A percentile compares a stretch with the other conserved stretches of the same genome.
Conservation (phyloP, 2,797 vertebrate species). For the Pogoniulus pusillus region DNA sequence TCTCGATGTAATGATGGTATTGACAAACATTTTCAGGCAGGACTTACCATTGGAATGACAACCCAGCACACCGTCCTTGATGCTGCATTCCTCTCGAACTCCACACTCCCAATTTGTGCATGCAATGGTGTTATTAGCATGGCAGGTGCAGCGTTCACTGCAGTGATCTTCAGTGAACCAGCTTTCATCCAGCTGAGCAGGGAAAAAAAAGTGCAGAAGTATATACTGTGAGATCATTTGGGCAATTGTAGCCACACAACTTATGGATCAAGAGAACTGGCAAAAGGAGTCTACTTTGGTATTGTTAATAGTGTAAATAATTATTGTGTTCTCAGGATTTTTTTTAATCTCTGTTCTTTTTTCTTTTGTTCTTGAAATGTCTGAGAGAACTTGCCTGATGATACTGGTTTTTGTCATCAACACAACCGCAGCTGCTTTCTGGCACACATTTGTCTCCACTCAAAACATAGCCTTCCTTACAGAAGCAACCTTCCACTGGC, state of each 20-base stretch:
- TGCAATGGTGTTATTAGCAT: slow-evolving; percentile 62
- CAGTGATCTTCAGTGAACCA: slow-evolving; percentile 84
- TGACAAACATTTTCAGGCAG: not conserved
- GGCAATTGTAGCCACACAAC: not conserved
- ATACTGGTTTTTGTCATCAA: slow-evolving; percentile 78
- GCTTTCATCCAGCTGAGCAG: slow-evolving; percentile 78
- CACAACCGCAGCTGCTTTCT: slow-evolving; percentile 83
- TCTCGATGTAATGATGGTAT: not conserved
- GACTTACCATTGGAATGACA: slow-evolving; percentile 84
- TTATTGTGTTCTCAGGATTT: not conserved
- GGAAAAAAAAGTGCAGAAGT: not conserved
- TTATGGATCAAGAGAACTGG: not conserved
- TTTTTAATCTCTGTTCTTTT: not conserved
- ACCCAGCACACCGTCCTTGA: slow-evolving; percentile 83
- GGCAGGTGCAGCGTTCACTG: slow-evolving; percentile 83
- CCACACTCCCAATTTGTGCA: slow-evolving; percentile 86
- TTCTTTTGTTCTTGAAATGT: not conserved
- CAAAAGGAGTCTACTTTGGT: not conserved
- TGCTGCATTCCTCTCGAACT: slow-evolving; percentile 81
- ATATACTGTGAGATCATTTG: not conserved
- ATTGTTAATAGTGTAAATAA: not conserved
- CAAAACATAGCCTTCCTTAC: slow-evolving; percentile 81
- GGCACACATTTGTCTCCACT: slow-evolving; percentile 87
- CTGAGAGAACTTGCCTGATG: slow-evolving; percentile 75
- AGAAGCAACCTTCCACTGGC: slow-evolving; percentile 88